Evolutionary conservation across 2,797 vertebrate genomes (phyloP).

Genomic region (Sternarchorhynchus goeldii): DNA sequence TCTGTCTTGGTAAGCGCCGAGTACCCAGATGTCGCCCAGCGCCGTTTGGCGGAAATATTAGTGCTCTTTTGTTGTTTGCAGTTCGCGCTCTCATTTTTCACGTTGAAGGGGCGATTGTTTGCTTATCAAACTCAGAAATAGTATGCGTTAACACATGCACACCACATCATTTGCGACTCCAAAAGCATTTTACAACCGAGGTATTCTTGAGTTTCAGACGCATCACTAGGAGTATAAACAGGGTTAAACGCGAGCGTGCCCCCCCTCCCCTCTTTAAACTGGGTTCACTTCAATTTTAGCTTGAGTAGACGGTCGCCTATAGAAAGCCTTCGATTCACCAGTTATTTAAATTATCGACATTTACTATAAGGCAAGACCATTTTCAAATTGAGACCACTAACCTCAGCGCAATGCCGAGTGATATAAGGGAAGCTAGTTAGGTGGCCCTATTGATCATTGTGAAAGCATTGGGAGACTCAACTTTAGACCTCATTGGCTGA

Average conservation of each 20-base stretch:
- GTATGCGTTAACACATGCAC: background rate
- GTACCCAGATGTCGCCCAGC: background rate
- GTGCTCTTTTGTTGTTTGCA: background rate
- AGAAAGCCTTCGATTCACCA: background rate
- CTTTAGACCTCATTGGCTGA: background rate
- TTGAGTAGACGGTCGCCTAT: background rate
- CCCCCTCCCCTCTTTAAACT: background rate
- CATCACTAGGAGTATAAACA: background rate
- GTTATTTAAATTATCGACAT: background rate
- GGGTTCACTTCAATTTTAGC: background rate
- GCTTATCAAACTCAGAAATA: slow-evolving; percentile 23
- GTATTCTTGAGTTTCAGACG: slow-evolving; percentile 5
- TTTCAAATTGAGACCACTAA: background rate
- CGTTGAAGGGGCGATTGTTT: slow-evolving; percentile 6
- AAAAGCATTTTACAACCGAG: background rate
- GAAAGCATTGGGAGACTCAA: background rate
- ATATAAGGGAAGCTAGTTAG: background rate
- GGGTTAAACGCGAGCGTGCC: background rate
- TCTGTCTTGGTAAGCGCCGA: background rate
- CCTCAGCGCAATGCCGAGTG: background rate
- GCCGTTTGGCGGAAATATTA: slow-evolving; percentile 20
- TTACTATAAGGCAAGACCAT: background rate
- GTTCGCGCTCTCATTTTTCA: slow-evolving; percentile 38
- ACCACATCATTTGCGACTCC: background rate
- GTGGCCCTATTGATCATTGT: background rate